These are phyloP conservation scores for Apamea anceps DNA, from an alignment of 2,888 invertebrate species.

Conservation along the genomic window DNA sequence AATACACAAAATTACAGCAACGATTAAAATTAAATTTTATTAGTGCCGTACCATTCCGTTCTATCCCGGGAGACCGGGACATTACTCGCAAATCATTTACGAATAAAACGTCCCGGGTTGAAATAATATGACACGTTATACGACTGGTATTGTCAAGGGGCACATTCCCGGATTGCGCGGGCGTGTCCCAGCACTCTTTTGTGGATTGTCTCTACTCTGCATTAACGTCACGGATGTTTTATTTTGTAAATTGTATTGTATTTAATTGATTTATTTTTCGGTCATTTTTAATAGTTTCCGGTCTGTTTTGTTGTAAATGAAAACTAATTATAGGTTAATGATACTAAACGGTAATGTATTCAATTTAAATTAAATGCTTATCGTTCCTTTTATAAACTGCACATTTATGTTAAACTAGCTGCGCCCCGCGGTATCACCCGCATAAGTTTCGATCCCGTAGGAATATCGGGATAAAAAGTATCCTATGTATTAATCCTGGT, in stretches of 20 bases:
- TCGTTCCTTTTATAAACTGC: not conserved
- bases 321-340: not conserved
- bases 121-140: conserved; percentile 81
- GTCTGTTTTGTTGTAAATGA: conserved; percentile 8
- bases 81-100: conserved; percentile 79
- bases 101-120: conserved; percentile 74
- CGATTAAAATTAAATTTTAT: conserved; percentile 74
- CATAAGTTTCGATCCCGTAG: too few relatives aligned
- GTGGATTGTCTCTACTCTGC: conserved; percentile 55
- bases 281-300: conserved; percentile 24
- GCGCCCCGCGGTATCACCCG: too few relatives aligned
- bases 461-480: too few relatives aligned
- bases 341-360: not conserved
- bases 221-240: conserved; percentile 52
- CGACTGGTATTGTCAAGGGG: conserved; percentile 77
- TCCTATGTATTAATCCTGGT: too few relatives aligned
- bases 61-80: conserved; percentile 71
- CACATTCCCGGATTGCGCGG: conserved; percentile 70
- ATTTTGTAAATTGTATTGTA: conserved; percentile 49
- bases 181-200: conserved; percentile 67
- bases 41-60: conserved; percentile 63
- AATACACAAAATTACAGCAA: conserved; percentile 74
- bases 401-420: too few relatives aligned
- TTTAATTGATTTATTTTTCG: conserved; percentile 56
- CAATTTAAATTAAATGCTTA: not conserved